phyloP scores from a whole-genome alignment of 2,113 vertebrate species.

The Aphyosemion australe region DNA sequence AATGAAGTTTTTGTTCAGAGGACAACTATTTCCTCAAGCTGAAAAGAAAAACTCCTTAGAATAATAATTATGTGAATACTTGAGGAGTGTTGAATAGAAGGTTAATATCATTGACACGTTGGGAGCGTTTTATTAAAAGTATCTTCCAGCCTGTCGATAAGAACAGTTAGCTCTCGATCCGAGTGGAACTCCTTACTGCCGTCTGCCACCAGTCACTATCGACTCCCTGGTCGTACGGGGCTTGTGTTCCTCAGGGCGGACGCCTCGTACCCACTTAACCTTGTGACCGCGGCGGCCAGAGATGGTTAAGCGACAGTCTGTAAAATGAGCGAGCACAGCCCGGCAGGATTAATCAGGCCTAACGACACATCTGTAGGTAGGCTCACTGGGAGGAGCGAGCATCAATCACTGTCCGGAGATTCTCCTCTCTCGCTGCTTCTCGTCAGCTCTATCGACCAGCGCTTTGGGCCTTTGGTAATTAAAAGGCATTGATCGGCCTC shows the following conservation, averaged over 20 bases:
- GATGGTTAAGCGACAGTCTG: constrained; percentile 40
- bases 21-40: background rate
- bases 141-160: background rate
- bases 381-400: constrained; percentile 36
- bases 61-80: constrained; percentile 5
- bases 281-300: constrained; percentile 39
- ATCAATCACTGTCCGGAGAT: constrained; percentile 68
- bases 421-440: constrained; percentile 45
- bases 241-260: constrained; percentile 16
- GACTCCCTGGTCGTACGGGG: constrained; percentile 35
- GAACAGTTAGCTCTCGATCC: constrained; percentile 9
- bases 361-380: constrained; percentile 63
- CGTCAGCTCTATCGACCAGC: constrained; percentile 71
- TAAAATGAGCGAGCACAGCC: constrained; percentile 57
- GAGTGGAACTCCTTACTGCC: constrained; percentile 3
- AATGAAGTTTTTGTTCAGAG: background rate
- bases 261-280: constrained; percentile 64
- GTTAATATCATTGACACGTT: background rate
- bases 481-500: constrained; percentile 78
- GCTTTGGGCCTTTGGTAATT: constrained; percentile 75
- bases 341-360: constrained; percentile 67
- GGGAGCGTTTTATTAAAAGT: background rate
- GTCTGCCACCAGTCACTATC: constrained; percentile 12
- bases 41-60: background rate
- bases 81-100: background rate